phyloP scores from a whole-genome alignment of 2,888 invertebrate genomes.

The Idaea dimidiata region DNA sequence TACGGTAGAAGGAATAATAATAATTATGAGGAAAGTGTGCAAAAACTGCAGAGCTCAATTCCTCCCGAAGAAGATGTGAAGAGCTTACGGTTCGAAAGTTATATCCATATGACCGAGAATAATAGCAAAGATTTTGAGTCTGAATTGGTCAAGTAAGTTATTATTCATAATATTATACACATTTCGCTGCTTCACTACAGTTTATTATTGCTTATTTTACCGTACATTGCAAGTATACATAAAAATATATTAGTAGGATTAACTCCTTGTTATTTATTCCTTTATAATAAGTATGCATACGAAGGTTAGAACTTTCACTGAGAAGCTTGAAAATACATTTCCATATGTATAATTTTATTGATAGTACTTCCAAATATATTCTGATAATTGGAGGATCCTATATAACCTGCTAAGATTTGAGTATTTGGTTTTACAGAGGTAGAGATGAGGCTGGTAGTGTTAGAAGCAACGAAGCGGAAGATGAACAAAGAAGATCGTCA shows the following conservation, averaged over 20 bases:
- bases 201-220: too few species aligned
- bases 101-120: constrained; percentile 1
- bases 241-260: too few species aligned
- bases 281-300: too few species aligned
- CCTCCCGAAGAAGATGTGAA: not conserved
- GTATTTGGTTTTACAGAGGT: not conserved
- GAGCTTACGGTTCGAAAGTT: not conserved
- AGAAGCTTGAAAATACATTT: too few species aligned
- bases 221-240: too few species aligned
- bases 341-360: too few species aligned
- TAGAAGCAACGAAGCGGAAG: not conserved
- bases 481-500: not conserved
- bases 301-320: too few species aligned
- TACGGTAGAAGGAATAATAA: not conserved
- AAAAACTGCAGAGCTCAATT: not conserved
- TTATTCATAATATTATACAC: not conserved
- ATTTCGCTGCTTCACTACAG: too few species aligned
- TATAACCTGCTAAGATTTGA: too few species aligned
- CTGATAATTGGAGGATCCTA: too few species aligned
- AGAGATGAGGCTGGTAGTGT: not conserved
- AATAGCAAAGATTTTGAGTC: not conserved
- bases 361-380: too few species aligned
- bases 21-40: not conserved
- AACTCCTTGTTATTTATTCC: too few species aligned
- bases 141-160: not conserved